Percentiles rank a stretch among this genome's conserved stretches.
phyloP scores from a whole-genome alignment of 2,888 invertebrate genomes.

The Kuschelorhynchus macadamiae region DNA sequence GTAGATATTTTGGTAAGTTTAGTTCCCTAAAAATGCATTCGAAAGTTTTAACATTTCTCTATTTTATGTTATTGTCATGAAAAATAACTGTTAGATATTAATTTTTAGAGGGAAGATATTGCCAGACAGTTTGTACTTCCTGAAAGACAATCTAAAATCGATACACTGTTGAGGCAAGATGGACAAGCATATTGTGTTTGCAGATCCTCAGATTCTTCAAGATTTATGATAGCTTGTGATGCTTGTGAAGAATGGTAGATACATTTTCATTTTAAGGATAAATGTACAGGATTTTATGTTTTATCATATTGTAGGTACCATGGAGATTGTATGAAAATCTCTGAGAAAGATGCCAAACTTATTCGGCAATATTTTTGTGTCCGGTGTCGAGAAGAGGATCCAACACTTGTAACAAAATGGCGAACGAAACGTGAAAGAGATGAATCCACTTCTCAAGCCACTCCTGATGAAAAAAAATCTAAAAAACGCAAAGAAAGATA shows the following conservation, averaged over 20 bases:
- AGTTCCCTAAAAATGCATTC: not conserved
- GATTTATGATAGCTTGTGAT: conserved; percentile 99
- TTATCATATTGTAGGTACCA: conserved; percentile 75
- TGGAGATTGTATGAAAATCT: conserved; percentile 96
- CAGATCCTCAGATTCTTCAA: conserved; percentile 90
- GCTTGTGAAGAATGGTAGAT: conserved; percentile 93
- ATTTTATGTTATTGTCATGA: no score
- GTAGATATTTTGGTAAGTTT: conserved; percentile 54
- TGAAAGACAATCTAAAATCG: conserved; percentile 92
- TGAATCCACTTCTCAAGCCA: conserved; percentile 54
- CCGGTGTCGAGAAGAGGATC: conserved; percentile 86
- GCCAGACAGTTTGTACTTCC: conserved; percentile 91
- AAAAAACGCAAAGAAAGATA: conserved; percentile 61
- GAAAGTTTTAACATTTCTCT: not conserved
- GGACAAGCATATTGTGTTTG: conserved; percentile 96
- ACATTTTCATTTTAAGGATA: not conserved
- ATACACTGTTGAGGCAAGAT: conserved; percentile 88
- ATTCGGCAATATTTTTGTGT: conserved; percentile 96
- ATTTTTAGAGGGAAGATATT: conserved; percentile 84
- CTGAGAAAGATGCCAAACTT: conserved; percentile 91
- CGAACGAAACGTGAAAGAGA: conserved; percentile 62
- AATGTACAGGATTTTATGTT: not conserved
- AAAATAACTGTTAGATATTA: not conserved
- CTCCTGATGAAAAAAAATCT: conserved; percentile 60
- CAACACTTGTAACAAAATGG: conserved; percentile 77